These are phyloP conservation scores for Phymastichus coffea DNA, from an alignment of 1,140 invertebrate genomes.

Conservation along the genomic window DNA sequence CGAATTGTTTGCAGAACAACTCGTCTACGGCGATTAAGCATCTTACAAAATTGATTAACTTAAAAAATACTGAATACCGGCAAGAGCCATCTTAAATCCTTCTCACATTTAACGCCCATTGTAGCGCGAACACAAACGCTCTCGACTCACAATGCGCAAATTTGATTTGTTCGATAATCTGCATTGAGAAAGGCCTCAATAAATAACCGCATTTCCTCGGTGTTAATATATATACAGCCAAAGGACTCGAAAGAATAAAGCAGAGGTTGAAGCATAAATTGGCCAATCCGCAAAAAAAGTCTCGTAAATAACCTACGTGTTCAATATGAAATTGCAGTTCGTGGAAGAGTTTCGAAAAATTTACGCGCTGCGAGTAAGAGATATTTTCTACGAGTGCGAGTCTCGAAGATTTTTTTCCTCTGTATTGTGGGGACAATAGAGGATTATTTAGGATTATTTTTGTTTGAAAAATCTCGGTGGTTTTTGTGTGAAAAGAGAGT, in stretches of 20 bases:
- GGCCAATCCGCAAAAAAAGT: constrained; percentile 1
- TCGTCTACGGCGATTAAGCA: neutral
- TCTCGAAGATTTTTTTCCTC: no score
- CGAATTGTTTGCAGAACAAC: no score
- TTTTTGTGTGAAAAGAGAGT: no score
- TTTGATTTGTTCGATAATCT: constrained; percentile 20
- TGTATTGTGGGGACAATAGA: no score
- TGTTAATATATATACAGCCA: no score
- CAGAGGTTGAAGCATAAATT: neutral
- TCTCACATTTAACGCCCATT: constrained; percentile 1
- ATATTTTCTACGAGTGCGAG: no score
- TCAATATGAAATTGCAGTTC: constrained; percentile 35
- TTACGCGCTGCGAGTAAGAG: constrained; percentile 8
- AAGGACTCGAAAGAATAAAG: no score
- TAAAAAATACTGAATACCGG: neutral
- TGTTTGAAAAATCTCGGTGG: no score
- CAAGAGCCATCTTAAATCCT: neutral
- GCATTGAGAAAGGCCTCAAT: neutral
- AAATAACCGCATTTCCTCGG: constrained; percentile 17
- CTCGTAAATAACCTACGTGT: constrained; percentile 33
- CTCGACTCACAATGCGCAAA: neutral
- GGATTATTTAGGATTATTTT: no score
- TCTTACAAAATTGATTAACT: constrained; percentile 1
- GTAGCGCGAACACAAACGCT: neutral
- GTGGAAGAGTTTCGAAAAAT: constrained; percentile 30